Evolutionary conservation across 2,888 invertebrate genomes (phyloP).

Genomic region (Trissonchulus sp.): DNA sequence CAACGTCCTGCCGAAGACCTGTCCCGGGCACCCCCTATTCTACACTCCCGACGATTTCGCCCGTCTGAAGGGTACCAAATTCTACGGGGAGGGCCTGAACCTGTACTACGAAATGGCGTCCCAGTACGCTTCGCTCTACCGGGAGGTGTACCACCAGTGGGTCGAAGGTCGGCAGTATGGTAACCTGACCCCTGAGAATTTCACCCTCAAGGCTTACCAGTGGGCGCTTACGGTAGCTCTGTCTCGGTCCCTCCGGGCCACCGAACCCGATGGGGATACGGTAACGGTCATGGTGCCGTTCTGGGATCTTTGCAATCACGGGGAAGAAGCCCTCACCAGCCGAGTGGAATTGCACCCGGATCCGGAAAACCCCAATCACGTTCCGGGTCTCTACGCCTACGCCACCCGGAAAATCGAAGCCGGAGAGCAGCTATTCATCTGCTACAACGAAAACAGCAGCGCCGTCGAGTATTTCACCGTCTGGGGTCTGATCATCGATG

Average conservation of each 20-base stretch:
- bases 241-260: neutral
- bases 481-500: constrained; percentile 17
- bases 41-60: constrained; percentile 1
- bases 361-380: neutral
- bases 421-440: constrained; percentile 20
- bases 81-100: constrained; percentile 5
- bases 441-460: neutral
- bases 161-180: neutral
- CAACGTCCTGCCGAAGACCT: neutral
- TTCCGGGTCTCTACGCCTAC: neutral
- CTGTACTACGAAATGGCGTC: constrained; percentile 6
- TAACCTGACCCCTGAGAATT: neutral
- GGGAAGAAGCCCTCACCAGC: neutral
- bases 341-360: constrained; percentile 7
- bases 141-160: neutral
- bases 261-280: constrained; percentile 7
- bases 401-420: constrained; percentile 7
- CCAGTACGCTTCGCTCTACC: constrained; percentile 12
- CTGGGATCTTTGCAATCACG: constrained; percentile 21
- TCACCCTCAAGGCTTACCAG: constrained; percentile 1
- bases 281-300: constrained; percentile 24
- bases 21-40: constrained; percentile 1
- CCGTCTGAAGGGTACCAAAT: neutral
- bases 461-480: constrained; percentile 23
- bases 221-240: constrained; percentile 11